phyloP scores from a whole-genome alignment of 2,113 vertebrate genomes.

The Nasalis larvatus region DNA sequence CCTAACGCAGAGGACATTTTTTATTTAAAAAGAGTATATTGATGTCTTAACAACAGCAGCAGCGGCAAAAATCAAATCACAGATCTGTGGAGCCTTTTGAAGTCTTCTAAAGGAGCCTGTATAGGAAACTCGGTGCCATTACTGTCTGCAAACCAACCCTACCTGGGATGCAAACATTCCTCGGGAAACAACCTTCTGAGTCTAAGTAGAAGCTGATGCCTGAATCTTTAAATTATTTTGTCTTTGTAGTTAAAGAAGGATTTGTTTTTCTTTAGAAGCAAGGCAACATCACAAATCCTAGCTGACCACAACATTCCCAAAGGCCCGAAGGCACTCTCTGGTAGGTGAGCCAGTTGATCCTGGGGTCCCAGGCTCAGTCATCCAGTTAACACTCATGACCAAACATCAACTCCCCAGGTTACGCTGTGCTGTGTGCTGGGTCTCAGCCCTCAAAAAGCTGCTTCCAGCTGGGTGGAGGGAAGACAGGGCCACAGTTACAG shows the following conservation, averaged over 20 bases:
- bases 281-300: not conserved
- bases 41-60: not conserved
- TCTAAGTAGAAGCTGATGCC: not conserved
- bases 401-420: accelerated
- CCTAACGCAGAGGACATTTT: not conserved
- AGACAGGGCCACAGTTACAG: accelerated
- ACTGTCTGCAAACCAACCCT: not conserved
- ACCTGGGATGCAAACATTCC: not conserved
- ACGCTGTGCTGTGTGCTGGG: accelerated
- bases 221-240: not conserved
- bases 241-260: not conserved
- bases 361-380: not conserved
- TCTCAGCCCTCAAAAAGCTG: not conserved
- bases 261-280: not conserved
- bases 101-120: not conserved
- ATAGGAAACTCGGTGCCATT: not conserved
- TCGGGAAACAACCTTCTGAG: not conserved
- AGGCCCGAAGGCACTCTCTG: not conserved
- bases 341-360: not conserved
- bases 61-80: not conserved
- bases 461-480: not conserved
- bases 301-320: not conserved
- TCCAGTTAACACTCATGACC: not conserved
- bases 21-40: not conserved
- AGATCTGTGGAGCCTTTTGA: not conserved